These are phyloP conservation scores for Lacanobia oleracea DNA, from an alignment of 2,888 invertebrate genomes.

Conservation along the genomic window DNA sequence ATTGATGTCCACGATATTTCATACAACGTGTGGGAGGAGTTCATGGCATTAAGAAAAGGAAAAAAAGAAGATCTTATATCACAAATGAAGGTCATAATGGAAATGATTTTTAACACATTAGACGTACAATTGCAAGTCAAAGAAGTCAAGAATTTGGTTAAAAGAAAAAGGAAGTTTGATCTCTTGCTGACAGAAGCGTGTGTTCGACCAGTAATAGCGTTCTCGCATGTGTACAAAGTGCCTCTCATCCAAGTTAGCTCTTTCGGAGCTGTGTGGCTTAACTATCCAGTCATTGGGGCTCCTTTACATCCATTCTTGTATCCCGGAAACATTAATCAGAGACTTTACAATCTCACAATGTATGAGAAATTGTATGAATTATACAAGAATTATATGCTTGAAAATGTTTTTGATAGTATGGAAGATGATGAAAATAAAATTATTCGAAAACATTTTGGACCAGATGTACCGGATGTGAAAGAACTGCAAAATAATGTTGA, in stretches of 20 bases:
- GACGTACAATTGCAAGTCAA: conserved; percentile 60
- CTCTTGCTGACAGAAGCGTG: conserved; percentile 72
- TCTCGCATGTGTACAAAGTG: conserved; percentile 69
- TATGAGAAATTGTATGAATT: conserved; percentile 71
- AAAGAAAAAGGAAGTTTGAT: conserved; percentile 70
- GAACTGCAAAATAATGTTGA: conserved; percentile 72
- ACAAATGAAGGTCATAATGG: conserved; percentile 45
- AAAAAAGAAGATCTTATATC: conserved; percentile 40
- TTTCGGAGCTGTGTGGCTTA: conserved; percentile 57
- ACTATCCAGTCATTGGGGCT: conserved; percentile 67
- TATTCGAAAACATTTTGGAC: conserved; percentile 66
- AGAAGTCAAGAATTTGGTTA: conserved; percentile 65
- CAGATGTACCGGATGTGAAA: conserved; percentile 60
- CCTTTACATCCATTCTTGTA: conserved; percentile 72
- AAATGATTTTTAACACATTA: conserved; percentile 36
- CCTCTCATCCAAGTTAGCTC: conserved; percentile 76
- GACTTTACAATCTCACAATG: conserved; percentile 67
- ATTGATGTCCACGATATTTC: conserved; percentile 75
- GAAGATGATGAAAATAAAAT: conserved; percentile 60
- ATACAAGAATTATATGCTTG: conserved; percentile 58
- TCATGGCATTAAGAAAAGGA: conserved; percentile 38
- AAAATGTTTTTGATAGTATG: conserved; percentile 29
- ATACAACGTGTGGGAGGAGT: conserved; percentile 61
- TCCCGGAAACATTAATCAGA: conserved; percentile 58
- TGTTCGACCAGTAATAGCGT: conserved; percentile 53